Base-by-base conservation (phyloP, 2,113 vertebrate species). In the Misgurnus anguillicaudatus region DNA sequence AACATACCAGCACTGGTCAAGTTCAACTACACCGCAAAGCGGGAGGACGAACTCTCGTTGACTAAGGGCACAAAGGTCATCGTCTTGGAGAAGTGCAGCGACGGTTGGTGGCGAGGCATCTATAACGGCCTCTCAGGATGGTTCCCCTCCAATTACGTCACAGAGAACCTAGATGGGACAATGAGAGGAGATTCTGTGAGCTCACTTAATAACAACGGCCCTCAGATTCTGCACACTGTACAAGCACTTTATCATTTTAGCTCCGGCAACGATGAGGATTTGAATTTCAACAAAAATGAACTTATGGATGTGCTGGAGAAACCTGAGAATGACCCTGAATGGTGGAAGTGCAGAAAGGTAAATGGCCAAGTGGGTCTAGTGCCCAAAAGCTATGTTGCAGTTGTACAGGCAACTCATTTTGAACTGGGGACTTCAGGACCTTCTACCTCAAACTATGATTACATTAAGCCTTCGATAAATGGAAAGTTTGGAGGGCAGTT, bases 31-130 rank as follows among this genome's bases (percentile, higher is more conserved):
- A 75, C 93, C 10, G 94, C 95, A 0, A 95, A 97, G 88, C 93
- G 95, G 2, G 95, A 96, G 58, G 95, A 97, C 74, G 95, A 97
- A 87, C 90, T 97, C 36, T 94, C 95, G 0, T 88, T 97, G 87
- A 93, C 94, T 66, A 97, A 97, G 85, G 95, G 95, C 79, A 96
- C 94, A 0, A 94, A 93, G 60, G 95, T 97, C 83, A 92, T 94
- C 77, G 95, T 97, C 88, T 95, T 95, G 95, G 95, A 97, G 87
- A 97, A 96, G 86, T 97, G 95, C 91, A 97, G 95, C 48, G 95
- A 97, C 69, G 95, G 95, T 67, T 97, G 95, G 95, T 97, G 95
- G 95, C 91, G 95, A 6, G 95, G 95, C 65, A 94, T 93, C 91
- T 95, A 95, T 87, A 93, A 79, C 36, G 95, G 94, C 63, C 93